Evolutionary conservation across 2,888 invertebrate genomes (phyloP), one percentile per base, ranked within the genome.

Genomic region (Noctua pronuba): DNA sequence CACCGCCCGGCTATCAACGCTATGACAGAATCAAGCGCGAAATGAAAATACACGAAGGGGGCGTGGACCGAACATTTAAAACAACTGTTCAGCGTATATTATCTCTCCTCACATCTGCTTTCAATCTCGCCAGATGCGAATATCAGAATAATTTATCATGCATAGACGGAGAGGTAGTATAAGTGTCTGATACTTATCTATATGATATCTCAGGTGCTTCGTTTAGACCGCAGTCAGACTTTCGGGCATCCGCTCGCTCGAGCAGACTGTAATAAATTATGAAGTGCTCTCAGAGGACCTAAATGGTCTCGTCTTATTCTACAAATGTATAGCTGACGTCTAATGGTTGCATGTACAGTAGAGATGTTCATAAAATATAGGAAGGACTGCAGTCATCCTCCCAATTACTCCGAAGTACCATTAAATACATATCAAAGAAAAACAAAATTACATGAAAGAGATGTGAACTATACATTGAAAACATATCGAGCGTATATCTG

Each of bases 1-100:
- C 89, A 91, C 89, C 86, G 80, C 41, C 72, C 65, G 62, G 73
- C 78, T 79, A 81, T 87, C 83, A 77, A 44, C 64, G 80, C 80
- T 82, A 82, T 80, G 87, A 87, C 80, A 83, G 82, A 80, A 88
- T 82, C 80, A 79, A 82, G 52, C 58, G 77, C 78, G 49, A 84
- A 77, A 77, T 79, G 70, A 79, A 85, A 85, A 88, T 80, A 85
- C 52, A 80, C 65, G 62, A 60, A 64, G 74, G 67, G 74, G 77
- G 81, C 75, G 77, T 83, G 79, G 38, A 84, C 77, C 58, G 13
- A 71, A 62, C 52, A 69, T 73, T 55, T 64, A 60, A 70, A 73
- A 83, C 75, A 74, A 82, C 64, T 72, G 70, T 64, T 73, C 69
- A 31, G 28, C 67, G 55, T 66, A 52, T 62, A 78, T 72, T 71